Evolutionary conservation across 2,888 invertebrate genomes (phyloP).

Genomic region (Parnassius orleans): DNA sequence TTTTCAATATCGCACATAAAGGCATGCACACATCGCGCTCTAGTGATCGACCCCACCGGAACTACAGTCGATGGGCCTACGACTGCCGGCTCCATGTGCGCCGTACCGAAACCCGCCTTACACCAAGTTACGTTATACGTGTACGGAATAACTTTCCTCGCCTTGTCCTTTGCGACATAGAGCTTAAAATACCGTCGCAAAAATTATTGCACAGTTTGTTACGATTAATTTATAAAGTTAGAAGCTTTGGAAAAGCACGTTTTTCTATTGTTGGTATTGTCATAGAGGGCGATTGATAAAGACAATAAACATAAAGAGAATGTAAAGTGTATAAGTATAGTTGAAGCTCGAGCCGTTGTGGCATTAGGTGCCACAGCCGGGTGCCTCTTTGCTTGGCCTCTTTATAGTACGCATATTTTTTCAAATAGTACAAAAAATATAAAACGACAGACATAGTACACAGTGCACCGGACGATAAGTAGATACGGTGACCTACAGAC

Average conservation of each 20-base stretch:
- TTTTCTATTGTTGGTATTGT: conserved; percentile 62
- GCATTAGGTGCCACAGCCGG: no score
- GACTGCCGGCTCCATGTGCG: conserved; percentile 67
- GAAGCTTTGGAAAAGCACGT: conserved; percentile 67
- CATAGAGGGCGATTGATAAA: conserved; percentile 57
- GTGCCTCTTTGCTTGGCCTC: no score
- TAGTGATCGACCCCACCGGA: conserved; percentile 81
- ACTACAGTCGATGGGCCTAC: conserved; percentile 76
- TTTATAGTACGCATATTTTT: no score
- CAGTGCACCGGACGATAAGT: no score
- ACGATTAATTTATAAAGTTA: conserved; percentile 43
- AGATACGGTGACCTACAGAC: no score
- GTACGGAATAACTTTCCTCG: not conserved
- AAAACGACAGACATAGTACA: no score
- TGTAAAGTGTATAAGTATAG: not conserved
- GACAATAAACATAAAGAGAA: conserved; percentile 16
- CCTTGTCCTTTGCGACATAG: not conserved
- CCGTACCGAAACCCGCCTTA: conserved; percentile 65
- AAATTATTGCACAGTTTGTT: not conserved
- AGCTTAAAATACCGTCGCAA: conserved; percentile 2
- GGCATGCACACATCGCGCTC: conserved; percentile 40
- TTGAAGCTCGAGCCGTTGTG: no score
- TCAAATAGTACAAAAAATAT: no score
- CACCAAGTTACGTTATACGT: conserved; percentile 39
- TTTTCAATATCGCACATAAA: conserved; percentile 46